phyloP scores from a whole-genome alignment of 2,888 invertebrate species.

The Julus scanicus region DNA sequence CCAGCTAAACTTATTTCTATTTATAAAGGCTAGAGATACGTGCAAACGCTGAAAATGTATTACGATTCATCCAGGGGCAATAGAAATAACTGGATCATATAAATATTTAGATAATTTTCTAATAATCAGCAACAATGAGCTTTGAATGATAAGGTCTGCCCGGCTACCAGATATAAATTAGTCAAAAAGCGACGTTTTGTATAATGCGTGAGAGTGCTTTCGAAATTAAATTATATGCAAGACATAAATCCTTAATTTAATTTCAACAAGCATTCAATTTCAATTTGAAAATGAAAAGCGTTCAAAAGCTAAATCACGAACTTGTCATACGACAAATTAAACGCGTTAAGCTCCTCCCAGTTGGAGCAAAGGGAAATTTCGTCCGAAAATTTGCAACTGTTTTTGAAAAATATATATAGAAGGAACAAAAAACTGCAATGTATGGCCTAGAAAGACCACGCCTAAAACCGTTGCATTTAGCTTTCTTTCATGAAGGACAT shows the following conservation, averaged over 20 bases:
- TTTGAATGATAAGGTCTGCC: neutral
- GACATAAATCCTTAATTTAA: neutral
- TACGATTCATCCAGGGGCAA: neutral
- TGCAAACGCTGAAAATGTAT: neutral
- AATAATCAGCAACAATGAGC: neutral
- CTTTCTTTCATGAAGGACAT: neutral
- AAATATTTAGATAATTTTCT: neutral
- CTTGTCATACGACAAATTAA: neutral
- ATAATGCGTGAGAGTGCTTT: neutral
- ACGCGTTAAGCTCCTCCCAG: neutral
- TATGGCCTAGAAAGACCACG: neutral
- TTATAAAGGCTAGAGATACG: neutral
- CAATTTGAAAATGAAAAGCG: neutral
- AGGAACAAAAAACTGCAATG: neutral
- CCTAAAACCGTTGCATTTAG: neutral
- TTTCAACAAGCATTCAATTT: neutral
- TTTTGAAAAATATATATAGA: neutral
- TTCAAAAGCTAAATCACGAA: neutral
- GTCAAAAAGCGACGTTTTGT: neutral
- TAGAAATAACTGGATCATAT: neutral
- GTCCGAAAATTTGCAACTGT: neutral
- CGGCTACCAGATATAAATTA: neutral
- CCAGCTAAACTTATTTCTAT: neutral
- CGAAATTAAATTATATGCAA: neutral
- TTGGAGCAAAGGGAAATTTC: neutral